Percentiles rank a stretch among this genome's conserved stretches.
phyloP scores from a whole-genome alignment of 2,113 vertebrate genomes.

The Poeciliopsis turrubarensis region DNA sequence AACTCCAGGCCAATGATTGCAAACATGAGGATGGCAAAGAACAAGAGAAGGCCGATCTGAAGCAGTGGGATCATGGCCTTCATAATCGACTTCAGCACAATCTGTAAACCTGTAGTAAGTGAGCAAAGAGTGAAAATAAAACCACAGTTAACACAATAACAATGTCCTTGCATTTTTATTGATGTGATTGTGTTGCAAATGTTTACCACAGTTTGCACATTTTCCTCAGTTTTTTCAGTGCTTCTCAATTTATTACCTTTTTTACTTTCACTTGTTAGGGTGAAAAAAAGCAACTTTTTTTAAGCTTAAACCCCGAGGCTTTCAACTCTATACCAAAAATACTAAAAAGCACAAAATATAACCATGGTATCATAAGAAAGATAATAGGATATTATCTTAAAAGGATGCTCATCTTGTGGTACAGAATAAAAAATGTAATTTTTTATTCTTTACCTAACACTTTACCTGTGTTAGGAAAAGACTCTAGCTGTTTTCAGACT shows the following conservation, averaged over 20 bases:
- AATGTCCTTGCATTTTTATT: background rate
- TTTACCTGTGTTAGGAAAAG: background rate
- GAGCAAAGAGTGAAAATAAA: background rate
- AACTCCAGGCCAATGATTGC: slow-evolving; percentile 86
- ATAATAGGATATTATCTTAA: background rate
- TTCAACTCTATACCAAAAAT: background rate
- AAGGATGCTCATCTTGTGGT: background rate
- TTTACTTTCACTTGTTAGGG: background rate
- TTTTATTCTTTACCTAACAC: too few species aligned
- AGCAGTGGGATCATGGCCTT: slow-evolving; percentile 86
- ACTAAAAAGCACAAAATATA: background rate
- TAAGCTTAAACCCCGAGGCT: background rate
- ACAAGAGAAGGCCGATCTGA: slow-evolving; percentile 84
- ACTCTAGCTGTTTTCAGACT: background rate
- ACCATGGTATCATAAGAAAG: background rate
- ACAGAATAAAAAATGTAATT: background rate
- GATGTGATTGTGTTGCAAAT: background rate
- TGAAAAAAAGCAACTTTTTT: background rate
- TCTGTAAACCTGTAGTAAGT: slow-evolving; percentile 78
- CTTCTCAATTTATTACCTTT: background rate
- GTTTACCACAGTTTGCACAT: background rate
- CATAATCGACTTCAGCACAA: slow-evolving; percentile 86
- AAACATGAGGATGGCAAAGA: slow-evolving; percentile 86
- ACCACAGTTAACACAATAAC: background rate
- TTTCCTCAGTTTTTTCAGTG: background rate